Evolutionary conservation across 2,797 vertebrate genomes (phyloP).

Genomic region (Periophthalmus magnuspinnatus): DNA sequence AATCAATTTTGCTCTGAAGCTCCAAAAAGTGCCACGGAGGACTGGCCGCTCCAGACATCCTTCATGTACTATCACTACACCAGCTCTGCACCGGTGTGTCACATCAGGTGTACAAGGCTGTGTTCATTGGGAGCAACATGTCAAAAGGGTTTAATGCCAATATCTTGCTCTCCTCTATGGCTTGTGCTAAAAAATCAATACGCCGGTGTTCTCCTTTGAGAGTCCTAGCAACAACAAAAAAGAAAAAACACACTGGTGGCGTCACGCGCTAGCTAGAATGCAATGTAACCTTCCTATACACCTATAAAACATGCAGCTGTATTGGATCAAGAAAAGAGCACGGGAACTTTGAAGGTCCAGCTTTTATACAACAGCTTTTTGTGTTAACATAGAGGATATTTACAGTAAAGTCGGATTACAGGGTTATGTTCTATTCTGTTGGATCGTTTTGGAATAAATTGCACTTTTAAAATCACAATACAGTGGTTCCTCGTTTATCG

Average conservation of each 20-base stretch:
- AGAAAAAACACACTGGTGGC: conserved; percentile 33
- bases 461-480: too few relatives aligned
- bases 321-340: neutral
- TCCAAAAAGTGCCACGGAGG: conserved; percentile 15
- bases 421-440: neutral
- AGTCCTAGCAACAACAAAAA: conserved; percentile 33
- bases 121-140: conserved; percentile 62
- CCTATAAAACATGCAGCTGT: conserved; percentile 18
- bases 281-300: conserved; percentile 37
- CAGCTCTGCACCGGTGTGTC: conserved; percentile 43
- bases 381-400: too few relatives aligned
- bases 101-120: conserved; percentile 47
- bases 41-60: neutral
- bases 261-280: conserved; percentile 17
- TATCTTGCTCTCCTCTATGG: conserved; percentile 60
- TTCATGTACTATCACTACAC: conserved; percentile 24
- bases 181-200: conserved; percentile 68
- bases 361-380: too few relatives aligned
- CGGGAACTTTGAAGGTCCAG: neutral
- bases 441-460: too few relatives aligned
- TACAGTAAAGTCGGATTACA: too few relatives aligned
- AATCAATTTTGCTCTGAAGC: conserved; percentile 19
- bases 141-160: conserved; percentile 76
- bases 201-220: conserved; percentile 51
- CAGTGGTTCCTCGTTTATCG: too few relatives aligned